These are phyloP conservation scores for Epistrophe grossulariae DNA, from an alignment of 2,888 invertebrate genomes.

Conservation along the genomic window DNA sequence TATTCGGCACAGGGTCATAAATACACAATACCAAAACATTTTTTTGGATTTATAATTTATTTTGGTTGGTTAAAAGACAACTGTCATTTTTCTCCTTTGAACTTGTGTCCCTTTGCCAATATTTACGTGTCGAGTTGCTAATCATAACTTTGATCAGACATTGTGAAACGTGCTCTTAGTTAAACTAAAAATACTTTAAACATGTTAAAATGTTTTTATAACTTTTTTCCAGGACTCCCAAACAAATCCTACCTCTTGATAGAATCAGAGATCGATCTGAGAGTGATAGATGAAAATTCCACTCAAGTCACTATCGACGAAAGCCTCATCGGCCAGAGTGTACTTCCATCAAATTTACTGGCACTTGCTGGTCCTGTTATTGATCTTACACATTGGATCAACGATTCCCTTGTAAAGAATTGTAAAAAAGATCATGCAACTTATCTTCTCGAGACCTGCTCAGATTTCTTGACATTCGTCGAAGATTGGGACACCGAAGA, in stretches of 20 bases:
- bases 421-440: slow-evolving; percentile 80
- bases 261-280: slow-evolving; percentile 82
- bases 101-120: too few relatives aligned
- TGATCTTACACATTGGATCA: slow-evolving; percentile 81
- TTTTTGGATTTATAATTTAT: too few relatives aligned
- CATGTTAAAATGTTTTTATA: not conserved
- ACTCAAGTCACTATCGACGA: slow-evolving; percentile 79
- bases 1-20: too few relatives aligned
- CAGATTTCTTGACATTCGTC: slow-evolving; percentile 81
- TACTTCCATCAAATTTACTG: slow-evolving; percentile 81
- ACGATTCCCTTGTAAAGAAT: slow-evolving; percentile 80
- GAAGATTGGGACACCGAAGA: slow-evolving; percentile 81
- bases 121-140: too few relatives aligned
- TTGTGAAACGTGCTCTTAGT: too few relatives aligned
- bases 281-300: slow-evolving; percentile 80
- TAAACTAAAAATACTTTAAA: too few relatives aligned
- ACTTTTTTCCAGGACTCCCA: slow-evolving; percentile 80
- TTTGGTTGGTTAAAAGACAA: too few relatives aligned
- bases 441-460: slow-evolving; percentile 80
- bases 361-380: slow-evolving; percentile 81
- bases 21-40: too few relatives aligned
- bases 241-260: slow-evolving; percentile 81
- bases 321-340: slow-evolving; percentile 79
- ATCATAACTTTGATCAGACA: too few relatives aligned
- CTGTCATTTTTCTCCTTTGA: too few relatives aligned